Percentiles rank a stretch among this genome's conserved stretches.
These are phyloP conservation scores for Vidua macroura DNA, from an alignment of 2,113 vertebrate species.

Conservation along the genomic window DNA sequence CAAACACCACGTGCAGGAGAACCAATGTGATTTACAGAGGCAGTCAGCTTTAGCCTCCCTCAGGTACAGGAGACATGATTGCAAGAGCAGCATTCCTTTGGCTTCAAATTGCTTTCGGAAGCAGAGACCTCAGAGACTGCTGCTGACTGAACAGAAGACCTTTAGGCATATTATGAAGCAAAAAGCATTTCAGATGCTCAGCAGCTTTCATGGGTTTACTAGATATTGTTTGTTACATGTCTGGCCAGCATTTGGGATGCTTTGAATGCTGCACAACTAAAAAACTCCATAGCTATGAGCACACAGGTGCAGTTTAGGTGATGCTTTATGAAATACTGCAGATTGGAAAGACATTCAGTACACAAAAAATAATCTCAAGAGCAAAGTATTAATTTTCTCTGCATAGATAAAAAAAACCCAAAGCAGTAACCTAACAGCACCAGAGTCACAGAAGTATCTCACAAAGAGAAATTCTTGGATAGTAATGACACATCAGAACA, in stretches of 20 bases:
- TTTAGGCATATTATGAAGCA: background rate
- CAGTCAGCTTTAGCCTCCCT: background rate
- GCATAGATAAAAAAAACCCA: background rate
- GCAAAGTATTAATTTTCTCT: background rate
- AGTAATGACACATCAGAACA: background rate
- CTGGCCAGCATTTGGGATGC: background rate
- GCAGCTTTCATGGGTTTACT: background rate
- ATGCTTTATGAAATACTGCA: background rate
- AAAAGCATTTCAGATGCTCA: background rate
- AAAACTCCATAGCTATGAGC: background rate
- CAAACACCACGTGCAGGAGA: background rate
- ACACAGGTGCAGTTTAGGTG: background rate
- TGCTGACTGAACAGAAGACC: background rate
- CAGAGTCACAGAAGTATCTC: background rate
- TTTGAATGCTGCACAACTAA: background rate
- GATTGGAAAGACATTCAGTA: background rate
- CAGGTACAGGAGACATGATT: background rate
- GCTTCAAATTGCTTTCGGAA: background rate
- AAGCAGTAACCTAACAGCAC: background rate
- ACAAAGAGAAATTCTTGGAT: background rate
- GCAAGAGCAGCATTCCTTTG: background rate
- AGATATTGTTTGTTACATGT: background rate
- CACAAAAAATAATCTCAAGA: background rate
- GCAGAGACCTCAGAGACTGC: background rate
- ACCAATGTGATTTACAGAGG: slow-evolving; percentile 10